Base-by-base conservation (phyloP, 2,888 invertebrate species). In the Leistus spinibarbis region DNA sequence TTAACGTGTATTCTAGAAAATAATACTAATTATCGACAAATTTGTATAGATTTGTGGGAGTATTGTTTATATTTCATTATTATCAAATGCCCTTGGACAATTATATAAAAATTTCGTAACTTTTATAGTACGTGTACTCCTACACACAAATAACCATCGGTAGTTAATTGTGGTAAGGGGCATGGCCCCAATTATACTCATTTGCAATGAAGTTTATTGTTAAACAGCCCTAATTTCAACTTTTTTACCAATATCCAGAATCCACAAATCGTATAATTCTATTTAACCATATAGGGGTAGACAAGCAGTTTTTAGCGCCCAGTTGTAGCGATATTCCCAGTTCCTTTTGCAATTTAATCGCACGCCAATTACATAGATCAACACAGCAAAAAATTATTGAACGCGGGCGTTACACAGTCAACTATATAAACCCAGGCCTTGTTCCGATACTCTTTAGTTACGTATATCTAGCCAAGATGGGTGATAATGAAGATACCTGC, bases 401-500 rank as follows among this genome's bases (percentile, higher is more conserved):
- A 16, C 69, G 82, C 78, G 84, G 84, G 73, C 79, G 82, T 69
- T 71, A 81, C 69, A 80, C 82, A 27, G 77, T 84, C 69, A 82
- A 82, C 77, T 83, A 83, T 78, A 83, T 83, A 76, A 79, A 5
- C 40, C 1, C 40, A 40, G 13, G 10, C 2, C 40, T 10, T 7
- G 13, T 10, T 40, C 40, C 13, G 13, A 40, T 7, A 2, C 7
- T 40, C 40, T 40, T 40, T 13, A 40, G 40, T 40, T 40, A 40
- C 40, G 7, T 40, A 40, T 40, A 40, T 40, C 40, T 40, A 40
- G 3, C 40, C 7, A 40, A 40, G 77, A 86, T 90, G 86, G 89
- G 89, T 85, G 91, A 91, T 86, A 89, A 90, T 84, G 92, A 92
- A 85, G 94, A 94, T 85, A 91, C 92, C 77, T 93, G 94, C 85